Conservation (phyloP, 2,888 invertebrate species). For the Plusia festucae region DNA sequence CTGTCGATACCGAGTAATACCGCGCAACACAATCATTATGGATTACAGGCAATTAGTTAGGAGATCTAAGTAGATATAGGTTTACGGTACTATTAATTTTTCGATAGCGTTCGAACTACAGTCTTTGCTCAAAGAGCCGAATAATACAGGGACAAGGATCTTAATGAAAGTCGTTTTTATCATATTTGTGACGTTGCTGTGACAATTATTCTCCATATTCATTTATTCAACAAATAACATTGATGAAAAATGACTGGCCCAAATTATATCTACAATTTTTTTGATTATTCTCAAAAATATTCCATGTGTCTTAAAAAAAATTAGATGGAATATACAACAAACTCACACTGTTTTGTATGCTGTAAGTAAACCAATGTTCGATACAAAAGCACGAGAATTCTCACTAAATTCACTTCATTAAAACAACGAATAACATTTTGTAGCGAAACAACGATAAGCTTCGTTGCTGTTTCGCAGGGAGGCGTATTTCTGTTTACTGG, state of each 20-base stretch:
- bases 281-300: constrained; percentile 40
- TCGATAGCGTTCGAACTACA: no score
- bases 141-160: no score
- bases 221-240: constrained; percentile 13
- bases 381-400: constrained; percentile 41
- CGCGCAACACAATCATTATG: constrained; percentile 1
- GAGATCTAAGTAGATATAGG: neutral
- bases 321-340: constrained; percentile 37
- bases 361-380: constrained; percentile 41
- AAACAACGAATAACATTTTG: constrained; percentile 55
- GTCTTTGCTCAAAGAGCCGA: no score
- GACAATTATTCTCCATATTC: no score
- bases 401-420: constrained; percentile 60
- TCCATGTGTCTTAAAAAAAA: constrained; percentile 25
- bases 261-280: constrained; percentile 43
- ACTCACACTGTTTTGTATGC: constrained; percentile 34
- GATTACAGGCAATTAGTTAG: neutral
- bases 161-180: no score
- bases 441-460: constrained; percentile 56
- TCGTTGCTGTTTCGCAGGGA: constrained; percentile 46
- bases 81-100: no score
- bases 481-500: constrained; percentile 26
- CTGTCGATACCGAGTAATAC: constrained; percentile 18
- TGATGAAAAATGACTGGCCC: constrained; percentile 20
- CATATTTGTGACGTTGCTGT: no score